Conservation (phyloP, 2,113 vertebrate genomes). For the Ochotona curzoniae region DNA sequence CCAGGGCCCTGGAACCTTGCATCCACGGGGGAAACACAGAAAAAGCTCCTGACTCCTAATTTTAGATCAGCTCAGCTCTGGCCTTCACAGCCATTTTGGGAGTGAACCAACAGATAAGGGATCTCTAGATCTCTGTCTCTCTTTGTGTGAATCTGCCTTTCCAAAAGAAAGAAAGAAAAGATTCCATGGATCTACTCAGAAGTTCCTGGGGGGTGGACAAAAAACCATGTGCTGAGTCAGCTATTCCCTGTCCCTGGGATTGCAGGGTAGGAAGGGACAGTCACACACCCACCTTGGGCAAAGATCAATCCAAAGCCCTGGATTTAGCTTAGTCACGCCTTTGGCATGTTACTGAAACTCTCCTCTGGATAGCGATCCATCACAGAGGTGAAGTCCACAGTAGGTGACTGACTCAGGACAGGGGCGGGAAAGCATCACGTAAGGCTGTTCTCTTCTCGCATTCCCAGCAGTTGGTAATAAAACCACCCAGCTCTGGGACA, state of each 20-base stretch:
- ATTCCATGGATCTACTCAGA: not conserved
- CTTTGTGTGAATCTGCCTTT: no score
- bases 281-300: not conserved
- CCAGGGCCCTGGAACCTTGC: no score
- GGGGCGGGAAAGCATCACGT: not conserved
- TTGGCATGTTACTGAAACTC: not conserved
- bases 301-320: not conserved
- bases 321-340: not conserved
- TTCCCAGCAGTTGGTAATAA: not conserved
- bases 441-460: not conserved
- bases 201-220: not conserved
- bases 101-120: no score
- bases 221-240: not conserved
- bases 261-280: not conserved
- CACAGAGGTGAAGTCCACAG: not conserved
- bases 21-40: no score
- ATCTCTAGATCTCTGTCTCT: no score
- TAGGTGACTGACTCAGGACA: not conserved
- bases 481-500: not conserved
- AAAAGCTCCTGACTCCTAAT: no score
- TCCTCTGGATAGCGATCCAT: not conserved
- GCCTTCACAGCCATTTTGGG: no score
- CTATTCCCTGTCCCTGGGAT: not conserved
- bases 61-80: no score
- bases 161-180: no score